Percentiles rank a stretch among this genome's conserved stretches.
Evolutionary conservation across 2,797 vertebrate species (phyloP).

Genomic region (Channa striata): DNA sequence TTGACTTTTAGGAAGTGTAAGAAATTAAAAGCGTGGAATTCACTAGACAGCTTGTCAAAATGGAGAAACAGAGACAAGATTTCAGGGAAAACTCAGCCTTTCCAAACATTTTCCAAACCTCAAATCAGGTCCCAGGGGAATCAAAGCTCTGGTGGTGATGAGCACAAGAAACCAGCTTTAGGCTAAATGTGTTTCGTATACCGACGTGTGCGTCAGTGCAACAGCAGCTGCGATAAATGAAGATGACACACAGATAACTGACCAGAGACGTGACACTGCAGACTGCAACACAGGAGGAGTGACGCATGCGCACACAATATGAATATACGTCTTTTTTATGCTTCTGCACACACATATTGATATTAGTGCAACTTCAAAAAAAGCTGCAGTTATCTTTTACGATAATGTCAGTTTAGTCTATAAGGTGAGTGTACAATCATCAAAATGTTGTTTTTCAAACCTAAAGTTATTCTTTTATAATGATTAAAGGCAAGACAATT

Average conservation of each 20-base stretch:
- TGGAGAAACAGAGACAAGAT: not conserved
- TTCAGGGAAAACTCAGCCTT: not conserved
- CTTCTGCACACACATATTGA: not conserved
- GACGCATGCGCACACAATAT: not conserved
- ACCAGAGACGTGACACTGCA: not conserved
- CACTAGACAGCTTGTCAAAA: not conserved
- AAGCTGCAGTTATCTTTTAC: too few species aligned
- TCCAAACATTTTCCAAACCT: not conserved
- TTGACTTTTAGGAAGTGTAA: too few species aligned
- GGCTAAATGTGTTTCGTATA: slow-evolving; percentile 11
- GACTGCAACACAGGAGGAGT: not conserved
- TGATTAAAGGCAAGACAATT: too few species aligned
- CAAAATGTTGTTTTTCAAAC: too few species aligned
- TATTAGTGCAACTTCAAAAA: not conserved
- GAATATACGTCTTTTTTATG: not conserved
- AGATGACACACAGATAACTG: not conserved
- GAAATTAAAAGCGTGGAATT: not conserved
- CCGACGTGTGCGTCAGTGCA: slow-evolving; percentile 26
- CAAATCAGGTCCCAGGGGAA: not conserved
- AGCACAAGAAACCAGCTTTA: slow-evolving; percentile 8
- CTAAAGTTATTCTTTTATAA: too few species aligned
- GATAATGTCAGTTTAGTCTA: too few species aligned
- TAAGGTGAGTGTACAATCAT: too few species aligned
- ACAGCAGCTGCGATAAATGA: slow-evolving; percentile 18
- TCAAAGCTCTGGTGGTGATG: not conserved